Conservation (phyloP, 92 coral and sea anemone species). For the Palythoa heliodiscus region DNA sequence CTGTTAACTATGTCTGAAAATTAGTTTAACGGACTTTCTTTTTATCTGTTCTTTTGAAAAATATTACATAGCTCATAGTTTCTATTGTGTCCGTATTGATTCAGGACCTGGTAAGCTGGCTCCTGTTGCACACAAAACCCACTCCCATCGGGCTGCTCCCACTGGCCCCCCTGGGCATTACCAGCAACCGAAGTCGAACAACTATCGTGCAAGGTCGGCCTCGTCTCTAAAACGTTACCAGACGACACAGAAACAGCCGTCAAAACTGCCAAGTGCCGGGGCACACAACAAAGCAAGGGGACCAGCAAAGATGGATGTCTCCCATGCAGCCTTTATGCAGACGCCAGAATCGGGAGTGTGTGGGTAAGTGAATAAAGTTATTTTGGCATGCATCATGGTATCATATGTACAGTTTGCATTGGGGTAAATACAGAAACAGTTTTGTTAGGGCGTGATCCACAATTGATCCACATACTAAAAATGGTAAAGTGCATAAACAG, state of each 20-base stretch:
- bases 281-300: constrained; percentile 91
- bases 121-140: constrained; percentile 46
- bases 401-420: neutral
- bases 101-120: constrained; percentile 88
- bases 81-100: neutral
- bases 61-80: neutral
- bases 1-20: no score
- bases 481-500: no score
- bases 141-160: constrained; percentile 82
- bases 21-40: no score
- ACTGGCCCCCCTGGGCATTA: constrained; percentile 53
- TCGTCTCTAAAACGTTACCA: constrained; percentile 81
- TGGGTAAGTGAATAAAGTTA: constrained; percentile 72
- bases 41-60: neutral
- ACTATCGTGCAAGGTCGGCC: constrained; percentile 60
- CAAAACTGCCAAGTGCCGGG: constrained; percentile 83
- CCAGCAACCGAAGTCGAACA: constrained; percentile 55
- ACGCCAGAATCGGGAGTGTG: constrained; percentile 99
- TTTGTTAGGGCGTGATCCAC: neutral
- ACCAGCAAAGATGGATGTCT: constrained; percentile 66
- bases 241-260: constrained; percentile 73
- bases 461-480: no score
- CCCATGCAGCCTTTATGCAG: constrained; percentile 84
- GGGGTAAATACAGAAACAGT: neutral
- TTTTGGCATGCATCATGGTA: neutral